Evolutionary conservation across 2,113 vertebrate genomes (phyloP).

Genomic region (Chaetops frenatus): DNA sequence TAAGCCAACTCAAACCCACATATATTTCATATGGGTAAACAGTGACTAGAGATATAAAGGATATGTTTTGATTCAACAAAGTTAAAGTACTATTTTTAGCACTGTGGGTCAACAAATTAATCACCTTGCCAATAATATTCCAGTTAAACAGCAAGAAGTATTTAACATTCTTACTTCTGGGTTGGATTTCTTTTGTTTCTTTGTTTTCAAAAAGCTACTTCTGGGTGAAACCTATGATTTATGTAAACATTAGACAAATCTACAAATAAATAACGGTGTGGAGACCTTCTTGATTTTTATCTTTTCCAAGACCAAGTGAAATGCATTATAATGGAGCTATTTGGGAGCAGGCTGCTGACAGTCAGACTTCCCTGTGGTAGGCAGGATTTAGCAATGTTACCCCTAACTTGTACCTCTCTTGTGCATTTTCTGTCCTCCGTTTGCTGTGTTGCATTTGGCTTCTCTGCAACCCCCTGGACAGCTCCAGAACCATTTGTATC

Average conservation of each 20-base stretch:
- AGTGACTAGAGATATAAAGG: constrained; percentile 2
- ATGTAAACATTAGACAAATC: neutral
- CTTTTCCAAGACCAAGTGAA: neutral
- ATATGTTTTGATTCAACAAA: neutral
- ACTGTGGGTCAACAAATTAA: neutral
- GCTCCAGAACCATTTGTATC: neutral
- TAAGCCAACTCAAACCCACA: neutral
- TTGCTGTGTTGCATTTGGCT: neutral
- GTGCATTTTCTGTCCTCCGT: neutral
- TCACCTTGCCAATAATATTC: constrained; percentile 4
- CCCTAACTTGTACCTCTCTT: neutral
- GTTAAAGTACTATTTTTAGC: constrained; percentile 30
- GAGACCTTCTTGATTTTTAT: neutral
- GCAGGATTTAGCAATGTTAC: neutral
- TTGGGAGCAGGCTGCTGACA: neutral
- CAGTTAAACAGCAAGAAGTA: neutral
- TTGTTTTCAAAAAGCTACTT: neutral
- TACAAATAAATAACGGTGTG: neutral
- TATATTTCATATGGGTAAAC: neutral
- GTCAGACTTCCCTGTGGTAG: neutral
- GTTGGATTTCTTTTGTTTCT: neutral
- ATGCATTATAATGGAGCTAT: neutral
- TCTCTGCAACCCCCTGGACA: neutral
- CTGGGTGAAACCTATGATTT: neutral
- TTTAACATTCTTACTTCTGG: neutral